Base-by-base conservation (phyloP, 2,113 vertebrate genomes). In the Pipa parva region DNA sequence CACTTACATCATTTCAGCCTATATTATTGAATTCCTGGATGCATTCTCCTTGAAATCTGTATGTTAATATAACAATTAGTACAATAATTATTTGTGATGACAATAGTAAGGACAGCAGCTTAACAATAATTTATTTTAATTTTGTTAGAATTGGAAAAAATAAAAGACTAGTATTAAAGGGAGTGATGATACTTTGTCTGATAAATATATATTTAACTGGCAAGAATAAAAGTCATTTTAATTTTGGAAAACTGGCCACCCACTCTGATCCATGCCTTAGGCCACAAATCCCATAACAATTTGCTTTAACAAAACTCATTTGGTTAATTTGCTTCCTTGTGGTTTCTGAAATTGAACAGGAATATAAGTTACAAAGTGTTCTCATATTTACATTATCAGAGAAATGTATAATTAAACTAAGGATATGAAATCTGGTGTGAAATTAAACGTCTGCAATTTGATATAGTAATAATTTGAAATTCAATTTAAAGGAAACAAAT, bases 281-380 rank as follows among this genome's bases (percentile, higher is more conserved):
- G 57, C 28, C 50, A 70, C 21, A 37, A n/a, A 61, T 45, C 57
- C 28, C 12, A 61, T 22, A 54, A 51, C 42, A 26, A 29, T 25
- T 60, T 42, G 37, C 48, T 54, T 61, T 61, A 52, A 54, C 49
- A 42, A 15, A 60, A 52, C 58, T 54, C 24, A 10, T 49, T 33
- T 26, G 22, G 29, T 69, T 49, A 12, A 31, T 39, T 52, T 24
- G 12, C 25, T 70, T 59, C 25, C 24, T 49, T 70, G 51, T 33
- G 26, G 36, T 70, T 52, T 61, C 63, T 61, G 42, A 17, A 39
- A 52, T 61, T 70, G 36, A 46, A 29, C 25, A 42, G 45, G 50
- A 49, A 70, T 70, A 70, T 70, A 51, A 61, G 29, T 60, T 70
- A 61, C 66, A 70, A 70, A 70, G 66, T 45, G 39, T 59, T 26